A percentile compares a stretch with the other conserved stretches of the same genome.
Conservation (phyloP, 2,113 vertebrate genomes). For the Bufo bufo region DNA sequence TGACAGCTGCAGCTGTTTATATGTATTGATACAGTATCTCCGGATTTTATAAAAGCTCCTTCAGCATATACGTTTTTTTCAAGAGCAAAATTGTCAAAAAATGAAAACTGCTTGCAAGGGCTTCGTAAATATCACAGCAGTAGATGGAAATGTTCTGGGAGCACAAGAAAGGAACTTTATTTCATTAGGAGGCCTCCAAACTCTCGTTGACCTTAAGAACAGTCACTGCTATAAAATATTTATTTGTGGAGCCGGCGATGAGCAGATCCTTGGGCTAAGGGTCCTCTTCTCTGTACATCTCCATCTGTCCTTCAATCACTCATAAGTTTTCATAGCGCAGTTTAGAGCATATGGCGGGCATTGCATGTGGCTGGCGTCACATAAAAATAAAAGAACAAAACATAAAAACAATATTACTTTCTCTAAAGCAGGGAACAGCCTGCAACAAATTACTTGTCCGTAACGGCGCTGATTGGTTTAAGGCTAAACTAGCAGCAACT, state of each 20-base stretch:
- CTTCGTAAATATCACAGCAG: background rate
- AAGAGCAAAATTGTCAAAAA: background rate
- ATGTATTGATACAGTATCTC: too few relatives aligned
- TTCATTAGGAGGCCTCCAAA: background rate
- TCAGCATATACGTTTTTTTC: background rate
- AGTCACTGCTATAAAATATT: background rate
- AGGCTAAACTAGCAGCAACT: constrained; percentile 23
- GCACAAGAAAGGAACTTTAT: background rate
- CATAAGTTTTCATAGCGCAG: constrained; percentile 41
- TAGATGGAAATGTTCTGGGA: too few relatives aligned
- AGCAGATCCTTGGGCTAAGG: constrained; percentile 1
- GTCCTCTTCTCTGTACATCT: constrained; percentile 7
- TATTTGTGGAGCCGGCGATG: background rate
- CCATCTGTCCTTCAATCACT: constrained; percentile 39
- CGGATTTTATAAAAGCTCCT: background rate
- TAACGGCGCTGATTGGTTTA: constrained; percentile 43
- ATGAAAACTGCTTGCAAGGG: background rate
- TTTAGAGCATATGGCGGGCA: constrained; percentile 50
- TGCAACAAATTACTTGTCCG: constrained; percentile 42
- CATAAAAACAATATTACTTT: constrained; percentile 57
- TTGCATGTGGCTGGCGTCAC: constrained; percentile 39
- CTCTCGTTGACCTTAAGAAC: constrained; percentile 3
- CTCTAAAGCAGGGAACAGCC: constrained; percentile 50
- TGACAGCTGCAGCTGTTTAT: too few relatives aligned
- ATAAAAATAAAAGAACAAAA: constrained; percentile 53